Evolutionary conservation across 2,888 invertebrate genomes (phyloP).

Genomic region (Archips crataeganus): DNA sequence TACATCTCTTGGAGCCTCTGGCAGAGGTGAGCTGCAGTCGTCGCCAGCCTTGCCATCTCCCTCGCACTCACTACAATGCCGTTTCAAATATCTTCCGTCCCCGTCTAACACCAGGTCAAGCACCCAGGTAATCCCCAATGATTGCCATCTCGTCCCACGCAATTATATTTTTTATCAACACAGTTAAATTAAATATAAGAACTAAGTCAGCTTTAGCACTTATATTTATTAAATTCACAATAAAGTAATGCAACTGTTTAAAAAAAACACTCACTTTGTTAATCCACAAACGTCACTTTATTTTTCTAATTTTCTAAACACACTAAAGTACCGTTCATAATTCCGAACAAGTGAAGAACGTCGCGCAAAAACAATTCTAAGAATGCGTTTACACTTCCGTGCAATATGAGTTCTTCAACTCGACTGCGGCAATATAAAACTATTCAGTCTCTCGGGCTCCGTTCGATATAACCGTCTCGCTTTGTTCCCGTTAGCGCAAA

Average conservation of each 20-base stretch:
- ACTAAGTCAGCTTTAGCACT: neutral
- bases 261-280: neutral
- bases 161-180: conserved; percentile 8
- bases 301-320: neutral
- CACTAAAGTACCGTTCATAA: conserved; percentile 13
- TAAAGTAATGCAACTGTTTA: neutral
- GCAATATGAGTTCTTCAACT: conserved; percentile 35
- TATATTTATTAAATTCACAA: neutral
- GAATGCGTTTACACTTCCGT: conserved; percentile 29
- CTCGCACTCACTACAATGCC: conserved; percentile 33
- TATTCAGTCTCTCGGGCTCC: conserved; percentile 4
- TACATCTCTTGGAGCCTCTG: conserved; percentile 78
- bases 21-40: conserved; percentile 73
- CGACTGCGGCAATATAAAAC: conserved; percentile 24
- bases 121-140: conserved; percentile 32
- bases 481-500: conserved; percentile 17
- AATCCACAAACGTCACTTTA: conserved; percentile 1
- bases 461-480: conserved; percentile 22
- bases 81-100: conserved; percentile 3
- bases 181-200: neutral
- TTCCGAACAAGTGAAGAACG: conserved; percentile 3
- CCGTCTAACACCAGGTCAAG: conserved; percentile 36
- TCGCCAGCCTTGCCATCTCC: conserved; percentile 73
- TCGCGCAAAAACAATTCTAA: conserved; percentile 7
- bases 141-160: conserved; percentile 26